phyloP scores from a whole-genome alignment of 2,888 invertebrate species.

The Cyaniris semiargus region DNA sequence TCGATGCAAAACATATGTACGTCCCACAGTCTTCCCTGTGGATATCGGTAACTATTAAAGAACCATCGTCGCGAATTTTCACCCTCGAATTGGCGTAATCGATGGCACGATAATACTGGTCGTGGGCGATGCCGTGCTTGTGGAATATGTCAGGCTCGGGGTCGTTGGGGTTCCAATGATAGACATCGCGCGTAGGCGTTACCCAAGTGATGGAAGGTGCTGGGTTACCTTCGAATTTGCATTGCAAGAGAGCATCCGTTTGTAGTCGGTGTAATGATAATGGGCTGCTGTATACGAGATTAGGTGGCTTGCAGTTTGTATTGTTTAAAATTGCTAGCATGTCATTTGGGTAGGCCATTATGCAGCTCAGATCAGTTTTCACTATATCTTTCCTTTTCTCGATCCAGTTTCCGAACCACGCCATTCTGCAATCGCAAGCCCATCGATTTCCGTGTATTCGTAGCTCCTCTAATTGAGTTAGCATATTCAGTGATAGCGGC shows the following conservation, averaged over 20 bases:
- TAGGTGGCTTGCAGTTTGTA: constrained; percentile 85
- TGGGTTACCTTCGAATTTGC: constrained; percentile 88
- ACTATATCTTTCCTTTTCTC: constrained; percentile 73
- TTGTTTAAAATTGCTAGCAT: constrained; percentile 85
- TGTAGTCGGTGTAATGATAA: constrained; percentile 83
- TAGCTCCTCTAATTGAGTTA: constrained; percentile 82
- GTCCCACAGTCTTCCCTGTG: constrained; percentile 90
- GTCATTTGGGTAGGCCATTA: constrained; percentile 83
- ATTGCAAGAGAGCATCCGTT: constrained; percentile 86
- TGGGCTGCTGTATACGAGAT: constrained; percentile 81
- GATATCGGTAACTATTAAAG: constrained; percentile 85
- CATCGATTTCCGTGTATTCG: constrained; percentile 88
- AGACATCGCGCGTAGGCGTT: constrained; percentile 86
- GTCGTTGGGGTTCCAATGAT: constrained; percentile 89
- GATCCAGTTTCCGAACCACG: constrained; percentile 84
- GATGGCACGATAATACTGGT: constrained; percentile 69
- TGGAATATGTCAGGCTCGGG: constrained; percentile 83
- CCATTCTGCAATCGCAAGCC: constrained; percentile 93
- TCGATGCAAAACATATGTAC: constrained; percentile 92
- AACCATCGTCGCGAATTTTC: constrained; percentile 87
- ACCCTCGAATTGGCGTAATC: constrained; percentile 80
- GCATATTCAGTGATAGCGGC: constrained; percentile 84
- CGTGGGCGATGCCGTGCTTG: constrained; percentile 83
- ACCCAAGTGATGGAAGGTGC: constrained; percentile 92
- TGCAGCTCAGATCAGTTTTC: constrained; percentile 84